phyloP scores from a whole-genome alignment of 2,888 invertebrate species.

The Lypha dubia region DNA sequence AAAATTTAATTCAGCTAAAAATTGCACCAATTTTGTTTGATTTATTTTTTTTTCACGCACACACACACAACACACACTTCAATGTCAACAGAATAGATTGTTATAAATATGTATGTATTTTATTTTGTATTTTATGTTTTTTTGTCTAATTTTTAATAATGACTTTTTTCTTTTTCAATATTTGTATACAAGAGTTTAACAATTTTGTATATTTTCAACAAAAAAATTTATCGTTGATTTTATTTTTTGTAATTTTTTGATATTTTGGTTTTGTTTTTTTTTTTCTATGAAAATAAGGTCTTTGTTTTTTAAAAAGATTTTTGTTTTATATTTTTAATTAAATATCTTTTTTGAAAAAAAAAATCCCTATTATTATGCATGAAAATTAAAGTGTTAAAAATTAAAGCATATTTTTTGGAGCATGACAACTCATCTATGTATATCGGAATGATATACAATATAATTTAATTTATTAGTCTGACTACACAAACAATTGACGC shows the following conservation, averaged over 20 bases:
- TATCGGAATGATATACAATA: no score
- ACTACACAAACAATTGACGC: no score
- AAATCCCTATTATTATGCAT: conserved; percentile 24
- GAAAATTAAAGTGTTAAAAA: conserved; percentile 34
- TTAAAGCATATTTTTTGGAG: not conserved
- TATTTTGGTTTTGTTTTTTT: conserved; percentile 57
- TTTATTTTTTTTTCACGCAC: conserved; percentile 19
- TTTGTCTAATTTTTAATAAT: no score
- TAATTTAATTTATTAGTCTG: no score
- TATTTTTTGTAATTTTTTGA: conserved; percentile 57
- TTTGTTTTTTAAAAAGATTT: conserved; percentile 54
- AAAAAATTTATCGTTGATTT: conserved; percentile 68
- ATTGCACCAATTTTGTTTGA: conserved; percentile 71
- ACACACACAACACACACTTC: conserved; percentile 62
- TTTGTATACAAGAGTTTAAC: conserved; percentile 72
- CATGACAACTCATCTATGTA: no score
- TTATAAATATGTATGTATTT: conserved; percentile 38
- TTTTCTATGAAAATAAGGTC: conserved; percentile 72
- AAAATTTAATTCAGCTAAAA: conserved; percentile 73
- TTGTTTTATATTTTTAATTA: conserved; percentile 24
- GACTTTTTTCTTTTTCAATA: conserved; percentile 40
- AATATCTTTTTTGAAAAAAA: conserved; percentile 38
- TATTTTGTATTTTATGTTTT: conserved; percentile 19
- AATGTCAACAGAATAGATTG: conserved; percentile 68
- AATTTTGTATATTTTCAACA: conserved; percentile 73